Evolutionary conservation across 2,888 invertebrate species (phyloP), one percentile per base, ranked within the genome.

Genomic region (Podabrus alpinus): DNA sequence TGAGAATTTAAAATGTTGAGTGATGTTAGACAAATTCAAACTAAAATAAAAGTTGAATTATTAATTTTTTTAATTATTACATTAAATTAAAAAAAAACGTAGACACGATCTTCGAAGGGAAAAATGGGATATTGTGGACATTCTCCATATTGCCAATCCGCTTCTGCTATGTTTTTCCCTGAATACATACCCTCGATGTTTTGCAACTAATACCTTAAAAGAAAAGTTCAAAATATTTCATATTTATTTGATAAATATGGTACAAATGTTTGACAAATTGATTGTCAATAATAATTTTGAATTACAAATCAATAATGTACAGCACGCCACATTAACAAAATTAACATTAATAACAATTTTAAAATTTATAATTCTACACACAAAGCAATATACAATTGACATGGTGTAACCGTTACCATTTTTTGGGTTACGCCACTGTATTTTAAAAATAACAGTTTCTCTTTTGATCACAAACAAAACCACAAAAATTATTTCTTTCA

Each of bases 381-480:
- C 66, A 66, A 66, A 66, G 66, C 66, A 21, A 15, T 25, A 66
- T 66, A 66, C 66, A 66, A 15, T 25, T 15, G 15, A 66, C 11
- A 15, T 66, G 15, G 24, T 2, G 16, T 3, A 45, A 45, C n/a
- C 45, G 13, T 45, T 16, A 16, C 16, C 16, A 3, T 21, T 9
- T 25, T 59, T 59, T 15, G 7, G 17, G 60, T 15, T 15, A 69
- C 60, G 15, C 60, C 68, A 60, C 68, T 60, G 62, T 64, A 64
- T 19, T 64, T 19, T 19, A 19, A 17, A 17, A 68, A 69, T 69
- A 64, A 25, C 45, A 72, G 17, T 59, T 61, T 66, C 73, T 75
- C 75, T 78, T 82, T 82, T 82, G 81, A 82, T 83, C 82, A 83
- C 83, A 83, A 81, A 83, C 81, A 81, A 83, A 81, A 82, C 77